Conservation (phyloP, 2,113 vertebrate species). For the Herpetotheres cachinnans region DNA sequence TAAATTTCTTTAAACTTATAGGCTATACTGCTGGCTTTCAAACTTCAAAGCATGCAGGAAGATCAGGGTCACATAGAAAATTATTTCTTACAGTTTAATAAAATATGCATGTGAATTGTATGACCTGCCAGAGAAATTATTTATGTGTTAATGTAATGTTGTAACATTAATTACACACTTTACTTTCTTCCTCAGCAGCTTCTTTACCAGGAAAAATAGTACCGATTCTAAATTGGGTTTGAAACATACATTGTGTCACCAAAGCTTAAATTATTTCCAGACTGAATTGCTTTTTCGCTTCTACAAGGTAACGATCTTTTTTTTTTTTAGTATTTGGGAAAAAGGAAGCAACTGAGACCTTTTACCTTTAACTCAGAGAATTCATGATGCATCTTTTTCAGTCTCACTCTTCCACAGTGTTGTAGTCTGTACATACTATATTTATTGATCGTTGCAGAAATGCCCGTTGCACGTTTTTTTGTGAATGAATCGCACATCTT, state of each 20-base stretch:
- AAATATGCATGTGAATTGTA: constrained; percentile 79
- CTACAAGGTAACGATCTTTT: not conserved
- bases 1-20: constrained; percentile 84
- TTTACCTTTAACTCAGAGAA: not conserved
- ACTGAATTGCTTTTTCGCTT: not conserved
- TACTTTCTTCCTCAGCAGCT: constrained; percentile 9
- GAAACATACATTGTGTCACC: not conserved
- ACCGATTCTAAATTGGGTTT: not conserved
- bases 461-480: not conserved
- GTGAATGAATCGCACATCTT: not conserved
- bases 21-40: constrained; percentile 79
- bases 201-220: constrained; percentile 6
- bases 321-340: not conserved
- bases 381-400: not conserved
- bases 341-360: not conserved
- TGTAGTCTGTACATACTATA: accelerated
- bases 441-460: not conserved
- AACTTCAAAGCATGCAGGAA: constrained; percentile 78
- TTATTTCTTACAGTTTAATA: constrained; percentile 78
- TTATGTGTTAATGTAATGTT: constrained; percentile 76
- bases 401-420: not conserved
- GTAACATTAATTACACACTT: constrained; percentile 74
- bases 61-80: constrained; percentile 78
- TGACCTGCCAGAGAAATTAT: constrained; percentile 77
- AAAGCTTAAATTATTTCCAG: not conserved